These are phyloP conservation scores for Galeopterus variegatus DNA, from an alignment of 2,113 vertebrate species.

Conservation along the genomic window DNA sequence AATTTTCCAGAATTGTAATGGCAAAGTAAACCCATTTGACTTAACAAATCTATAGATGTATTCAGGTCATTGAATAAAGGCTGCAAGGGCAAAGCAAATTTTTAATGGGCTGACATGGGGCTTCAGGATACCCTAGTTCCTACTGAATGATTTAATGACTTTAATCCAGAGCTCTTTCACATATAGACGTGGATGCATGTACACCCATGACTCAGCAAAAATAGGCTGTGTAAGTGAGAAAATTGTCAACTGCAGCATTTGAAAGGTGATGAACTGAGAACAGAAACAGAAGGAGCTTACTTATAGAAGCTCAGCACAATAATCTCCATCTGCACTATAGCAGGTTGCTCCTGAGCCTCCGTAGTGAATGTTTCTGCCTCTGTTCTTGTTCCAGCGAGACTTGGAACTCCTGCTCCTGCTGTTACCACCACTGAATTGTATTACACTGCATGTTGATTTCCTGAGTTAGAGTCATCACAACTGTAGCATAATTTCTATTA, in stretches of 20 bases:
- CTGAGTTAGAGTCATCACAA: constrained; percentile 19
- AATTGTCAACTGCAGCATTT: not conserved
- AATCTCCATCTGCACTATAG: accelerated
- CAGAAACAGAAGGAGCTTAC: not conserved
- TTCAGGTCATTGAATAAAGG: constrained; percentile 60
- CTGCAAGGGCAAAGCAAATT: constrained; percentile 33
- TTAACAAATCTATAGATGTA: constrained; percentile 49
- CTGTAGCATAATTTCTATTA: constrained; percentile 6
- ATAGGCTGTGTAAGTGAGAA: not conserved
- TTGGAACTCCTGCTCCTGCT: not conserved
- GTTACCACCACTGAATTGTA: constrained; percentile 21
- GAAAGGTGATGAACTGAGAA: not conserved
- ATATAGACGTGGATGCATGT: not conserved
- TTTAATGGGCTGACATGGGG: not conserved
- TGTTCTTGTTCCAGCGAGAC: not conserved
- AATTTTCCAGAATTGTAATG: constrained; percentile 70
- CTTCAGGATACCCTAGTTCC: not conserved
- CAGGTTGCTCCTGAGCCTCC: not conserved
- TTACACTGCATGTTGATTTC: not conserved
- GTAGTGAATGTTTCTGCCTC: not conserved
- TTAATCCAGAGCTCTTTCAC: constrained; percentile 30
- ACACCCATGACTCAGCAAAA: not conserved
- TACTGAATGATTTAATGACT: constrained; percentile 31
- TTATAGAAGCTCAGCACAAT: not conserved
- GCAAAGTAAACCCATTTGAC: constrained; percentile 64